Base-by-base conservation (phyloP, 37 sponge, comb jelly and placozoan species). In the Aplysina aerophoba region DNA sequence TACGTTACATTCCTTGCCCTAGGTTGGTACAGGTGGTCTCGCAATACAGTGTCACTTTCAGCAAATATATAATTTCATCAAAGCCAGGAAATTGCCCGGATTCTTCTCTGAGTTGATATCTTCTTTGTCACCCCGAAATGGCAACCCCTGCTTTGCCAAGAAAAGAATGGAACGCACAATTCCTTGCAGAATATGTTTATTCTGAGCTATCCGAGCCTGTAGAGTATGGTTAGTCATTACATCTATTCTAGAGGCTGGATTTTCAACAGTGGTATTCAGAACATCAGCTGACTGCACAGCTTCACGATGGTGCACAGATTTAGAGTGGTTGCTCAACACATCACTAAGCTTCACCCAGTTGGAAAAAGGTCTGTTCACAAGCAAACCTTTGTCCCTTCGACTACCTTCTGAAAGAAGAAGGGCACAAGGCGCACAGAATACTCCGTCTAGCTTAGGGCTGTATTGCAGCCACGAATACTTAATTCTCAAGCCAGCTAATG, bases 341-440 rank as follows among this genome's bases (percentile, higher is more conserved):
- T 86, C 71, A 63, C 86, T 90, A 34, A 90, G 39, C 59, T 90
- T 90, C 28, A 74, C 86, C 90, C 86, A 90, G 30, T 90, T 82
- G 33, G 90, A 82, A 83, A 83, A 90, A 44, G 90, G 87, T 22
- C 44, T 85, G 37, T 90, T 90, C 15, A 90, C 90, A 82, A 90
- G 77, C 60, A 73, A 28, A 82, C 86, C 82, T 66, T 90, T 89
- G 62, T 85, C 85, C 61, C 58, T 81, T 12, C 87, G 54, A 16
- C 38, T 81, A 13, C 0, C 74, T 14, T 66, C 60, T 4, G 22
- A 16, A 59, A 65, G 66, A 12, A 65, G 27, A 20, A 65, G 66
- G 22, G 66, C 8, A 37, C 74, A 73, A 40, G 90, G 78, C 61
- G 87, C 90, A 90, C 90, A 90, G 71, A 90, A 82, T 21, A 90